Evolutionary conservation across 1,140 invertebrate species (phyloP).

Genomic region (Listronotus oregonensis): DNA sequence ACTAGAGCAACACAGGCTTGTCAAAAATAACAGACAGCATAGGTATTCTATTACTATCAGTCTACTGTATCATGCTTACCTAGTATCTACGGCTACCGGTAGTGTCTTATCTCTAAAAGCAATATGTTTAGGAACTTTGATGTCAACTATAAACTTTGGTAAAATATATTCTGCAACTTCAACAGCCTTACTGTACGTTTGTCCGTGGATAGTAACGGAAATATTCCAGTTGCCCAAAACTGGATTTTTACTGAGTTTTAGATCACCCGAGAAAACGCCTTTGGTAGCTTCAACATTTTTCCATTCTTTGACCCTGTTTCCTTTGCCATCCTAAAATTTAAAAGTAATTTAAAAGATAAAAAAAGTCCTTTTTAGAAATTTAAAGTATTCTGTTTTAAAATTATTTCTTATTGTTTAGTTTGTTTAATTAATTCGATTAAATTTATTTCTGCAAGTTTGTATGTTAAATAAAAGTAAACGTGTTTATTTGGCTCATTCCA

Average conservation of each 20-base stretch:
- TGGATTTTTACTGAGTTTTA: constrained; percentile 81
- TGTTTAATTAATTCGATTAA: too few species aligned
- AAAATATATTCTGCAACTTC: constrained; percentile 90
- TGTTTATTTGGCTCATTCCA: too few species aligned
- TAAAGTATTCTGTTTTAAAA: too few species aligned
- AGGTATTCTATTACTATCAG: too few species aligned
- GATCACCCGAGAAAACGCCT: constrained; percentile 78
- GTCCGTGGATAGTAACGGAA: constrained; percentile 61
- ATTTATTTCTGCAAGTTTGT: too few species aligned
- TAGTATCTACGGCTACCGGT: constrained; percentile 77
- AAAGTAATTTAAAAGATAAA: neutral
- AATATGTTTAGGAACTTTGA: constrained; percentile 79
- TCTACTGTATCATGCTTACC: constrained; percentile 60
- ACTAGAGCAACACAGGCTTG: too few species aligned
- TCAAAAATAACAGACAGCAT: too few species aligned
- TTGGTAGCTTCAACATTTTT: constrained; percentile 67
- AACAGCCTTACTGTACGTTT: constrained; percentile 73
- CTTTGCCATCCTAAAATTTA: constrained; percentile 70
- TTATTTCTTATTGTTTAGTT: too few species aligned
- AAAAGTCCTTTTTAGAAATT: too few species aligned
- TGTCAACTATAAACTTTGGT: constrained; percentile 88
- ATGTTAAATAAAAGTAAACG: too few species aligned
- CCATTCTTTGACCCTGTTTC: constrained; percentile 84
- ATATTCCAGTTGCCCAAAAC: constrained; percentile 94
- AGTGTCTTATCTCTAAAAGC: constrained; percentile 80